Percentiles rank a stretch among this genome's conserved stretches.
Evolutionary conservation across 2,113 vertebrate genomes (phyloP).

Genomic region (Brachyistius frenatus): DNA sequence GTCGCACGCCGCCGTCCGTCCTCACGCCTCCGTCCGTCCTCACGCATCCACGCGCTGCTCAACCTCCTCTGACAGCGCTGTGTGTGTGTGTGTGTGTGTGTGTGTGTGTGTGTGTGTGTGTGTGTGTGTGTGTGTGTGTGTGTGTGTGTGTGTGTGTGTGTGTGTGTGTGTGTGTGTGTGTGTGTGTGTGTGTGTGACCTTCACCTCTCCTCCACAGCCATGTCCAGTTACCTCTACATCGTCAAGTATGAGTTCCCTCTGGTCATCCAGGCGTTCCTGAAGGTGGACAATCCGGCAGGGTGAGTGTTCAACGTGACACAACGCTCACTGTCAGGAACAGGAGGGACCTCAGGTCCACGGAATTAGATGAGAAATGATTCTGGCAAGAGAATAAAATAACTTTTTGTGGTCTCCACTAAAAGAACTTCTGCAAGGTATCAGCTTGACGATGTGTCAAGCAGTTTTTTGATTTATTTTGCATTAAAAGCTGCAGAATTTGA

Average conservation of each 20-base stretch:
- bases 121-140: neutral
- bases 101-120: too few species aligned
- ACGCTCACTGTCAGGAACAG: too few species aligned
- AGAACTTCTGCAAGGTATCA: too few species aligned
- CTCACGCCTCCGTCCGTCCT: constrained; percentile 14
- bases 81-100: neutral
- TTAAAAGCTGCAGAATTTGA: too few species aligned
- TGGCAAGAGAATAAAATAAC: too few species aligned
- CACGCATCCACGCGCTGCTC: neutral
- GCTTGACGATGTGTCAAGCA: too few species aligned
- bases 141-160: neutral
- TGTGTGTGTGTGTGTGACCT: neutral
- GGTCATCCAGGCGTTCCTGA: constrained; percentile 90
- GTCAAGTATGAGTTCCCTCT: constrained; percentile 96
- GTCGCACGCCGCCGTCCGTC: constrained; percentile 3
- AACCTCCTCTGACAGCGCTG: neutral
- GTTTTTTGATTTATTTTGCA: too few species aligned
- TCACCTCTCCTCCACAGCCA: constrained; percentile 83
- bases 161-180: neutral
- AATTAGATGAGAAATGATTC: too few species aligned
- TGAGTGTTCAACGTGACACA: constrained; percentile 61
- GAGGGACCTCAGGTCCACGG: too few species aligned
- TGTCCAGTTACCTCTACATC: constrained; percentile 98
- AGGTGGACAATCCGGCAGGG: constrained; percentile 79
- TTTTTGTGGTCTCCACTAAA: too few species aligned